phyloP scores from a whole-genome alignment of 64 coral and sea anemone species.

The Montipora foliosa region DNA sequence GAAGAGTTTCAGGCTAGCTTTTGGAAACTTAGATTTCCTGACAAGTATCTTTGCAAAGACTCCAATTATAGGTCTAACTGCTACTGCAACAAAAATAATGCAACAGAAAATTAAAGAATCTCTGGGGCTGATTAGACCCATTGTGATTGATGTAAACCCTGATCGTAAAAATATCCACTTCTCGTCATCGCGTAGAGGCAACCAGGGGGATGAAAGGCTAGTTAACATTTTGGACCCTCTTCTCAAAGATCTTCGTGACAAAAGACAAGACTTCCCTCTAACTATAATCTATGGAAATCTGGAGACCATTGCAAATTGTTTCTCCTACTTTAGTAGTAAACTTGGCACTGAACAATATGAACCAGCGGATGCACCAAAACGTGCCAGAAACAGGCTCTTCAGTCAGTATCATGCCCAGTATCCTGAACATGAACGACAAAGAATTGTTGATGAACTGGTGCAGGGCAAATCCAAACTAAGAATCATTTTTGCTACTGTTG shows the following conservation, averaged over 20 bases:
- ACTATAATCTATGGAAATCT: constrained; percentile 17
- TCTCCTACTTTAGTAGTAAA: constrained; percentile 38
- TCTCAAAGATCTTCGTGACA: neutral
- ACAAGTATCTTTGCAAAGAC: constrained; percentile 45
- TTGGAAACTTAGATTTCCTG: constrained; percentile 38
- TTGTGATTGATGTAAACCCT: constrained; percentile 37
- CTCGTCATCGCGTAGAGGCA: constrained; percentile 6
- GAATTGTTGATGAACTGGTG: constrained; percentile 46
- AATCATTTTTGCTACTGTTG: constrained; percentile 8
- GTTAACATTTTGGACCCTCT: constrained; percentile 29
- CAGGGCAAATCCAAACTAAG: constrained; percentile 15
- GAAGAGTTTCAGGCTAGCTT: constrained; percentile 62
- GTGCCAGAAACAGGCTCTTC: constrained; percentile 36
- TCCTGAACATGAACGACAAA: constrained; percentile 34
- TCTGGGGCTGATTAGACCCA: constrained; percentile 27
- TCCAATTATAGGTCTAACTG: constrained; percentile 56
- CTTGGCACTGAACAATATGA: constrained; percentile 39
- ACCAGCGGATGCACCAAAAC: constrained; percentile 7
- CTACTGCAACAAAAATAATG: constrained; percentile 54
- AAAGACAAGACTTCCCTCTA: constrained; percentile 38
- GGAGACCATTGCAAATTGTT: constrained; percentile 49
- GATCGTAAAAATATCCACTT: constrained; percentile 62
- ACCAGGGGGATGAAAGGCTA: constrained; percentile 34
- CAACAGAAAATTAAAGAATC: neutral
- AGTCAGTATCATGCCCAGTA: constrained; percentile 15